Percentiles rank a stretch among this genome's conserved stretches.
Conservation (phyloP, 2,113 vertebrate genomes). For the Ciconia boyciana region DNA sequence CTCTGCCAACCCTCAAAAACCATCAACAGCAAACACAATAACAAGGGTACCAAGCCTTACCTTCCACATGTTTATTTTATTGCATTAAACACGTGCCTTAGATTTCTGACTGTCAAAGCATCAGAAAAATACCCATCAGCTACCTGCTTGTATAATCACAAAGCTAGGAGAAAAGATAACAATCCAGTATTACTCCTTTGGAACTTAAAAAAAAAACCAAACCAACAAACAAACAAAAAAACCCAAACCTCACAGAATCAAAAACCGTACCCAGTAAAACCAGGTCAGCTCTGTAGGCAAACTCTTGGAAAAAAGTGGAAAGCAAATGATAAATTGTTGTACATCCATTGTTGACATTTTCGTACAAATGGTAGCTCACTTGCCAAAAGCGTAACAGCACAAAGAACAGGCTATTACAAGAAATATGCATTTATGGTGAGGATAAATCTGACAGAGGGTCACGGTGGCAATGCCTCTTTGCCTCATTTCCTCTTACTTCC, state of each 20-base stretch:
- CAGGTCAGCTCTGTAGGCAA: background rate
- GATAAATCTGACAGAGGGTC: background rate
- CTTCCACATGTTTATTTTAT: background rate
- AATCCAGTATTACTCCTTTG: background rate
- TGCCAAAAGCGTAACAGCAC: background rate
- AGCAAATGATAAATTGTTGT: background rate
- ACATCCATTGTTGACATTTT: background rate
- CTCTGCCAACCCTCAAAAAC: background rate
- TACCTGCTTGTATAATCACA: background rate
- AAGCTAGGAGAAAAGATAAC: background rate
- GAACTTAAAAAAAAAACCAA: background rate
- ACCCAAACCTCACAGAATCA: background rate
- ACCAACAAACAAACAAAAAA: too few species aligned
- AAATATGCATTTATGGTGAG: background rate
- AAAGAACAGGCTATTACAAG: background rate
- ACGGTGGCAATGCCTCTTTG: background rate
- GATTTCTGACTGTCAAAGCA: background rate
- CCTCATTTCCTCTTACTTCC: background rate
- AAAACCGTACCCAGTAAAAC: background rate
- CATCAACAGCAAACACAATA: background rate
- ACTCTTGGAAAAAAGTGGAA: background rate
- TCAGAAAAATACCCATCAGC: background rate
- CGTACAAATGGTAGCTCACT: background rate
- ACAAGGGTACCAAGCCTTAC: background rate
- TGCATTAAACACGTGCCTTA: fast-evolving